Percentiles rank a stretch among this genome's conserved stretches.
These are phyloP conservation scores for Clistopyga incitator DNA, from an alignment of 2,888 invertebrate genomes.

Conservation along the genomic window DNA sequence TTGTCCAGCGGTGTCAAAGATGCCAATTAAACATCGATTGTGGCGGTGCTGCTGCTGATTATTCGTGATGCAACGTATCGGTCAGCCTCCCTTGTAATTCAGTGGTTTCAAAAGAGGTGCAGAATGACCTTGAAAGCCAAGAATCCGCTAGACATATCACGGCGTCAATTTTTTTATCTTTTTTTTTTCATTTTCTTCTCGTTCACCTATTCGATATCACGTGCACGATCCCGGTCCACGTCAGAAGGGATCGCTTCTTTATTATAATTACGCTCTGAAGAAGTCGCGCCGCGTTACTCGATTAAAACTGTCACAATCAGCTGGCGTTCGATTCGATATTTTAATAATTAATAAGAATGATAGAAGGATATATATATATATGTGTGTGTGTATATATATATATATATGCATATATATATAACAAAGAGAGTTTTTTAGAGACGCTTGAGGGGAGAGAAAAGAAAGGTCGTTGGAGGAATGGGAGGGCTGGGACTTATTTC, in stretches of 20 bases:
- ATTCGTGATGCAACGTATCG: slow-evolving; percentile 34
- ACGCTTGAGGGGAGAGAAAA: slow-evolving; percentile 46
- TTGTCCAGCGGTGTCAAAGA: slow-evolving; percentile 18
- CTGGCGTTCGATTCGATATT: slow-evolving; percentile 68
- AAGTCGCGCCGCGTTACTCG: slow-evolving; percentile 51
- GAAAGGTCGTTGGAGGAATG: slow-evolving; percentile 41
- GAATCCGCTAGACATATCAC: slow-evolving; percentile 59
- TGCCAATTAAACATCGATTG: slow-evolving; percentile 35
- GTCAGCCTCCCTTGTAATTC: slow-evolving; percentile 15
- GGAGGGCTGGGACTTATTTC: slow-evolving; percentile 43
- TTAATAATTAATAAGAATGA: slow-evolving; percentile 74
- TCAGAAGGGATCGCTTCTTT: slow-evolving; percentile 44
- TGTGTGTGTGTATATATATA: slow-evolving; percentile 53
- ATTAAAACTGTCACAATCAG: slow-evolving; percentile 76
- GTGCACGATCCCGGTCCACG: slow-evolving; percentile 41
- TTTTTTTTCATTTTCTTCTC: neutral
- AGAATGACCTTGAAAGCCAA: slow-evolving; percentile 49
- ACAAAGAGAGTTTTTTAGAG: slow-evolving; percentile 59
- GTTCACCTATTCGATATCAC: slow-evolving; percentile 53
- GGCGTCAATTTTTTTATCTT: slow-evolving; percentile 43
- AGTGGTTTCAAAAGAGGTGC: slow-evolving; percentile 10
- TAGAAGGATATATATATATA: slow-evolving; percentile 65
- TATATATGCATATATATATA: slow-evolving; percentile 67
- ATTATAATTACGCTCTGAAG: slow-evolving; percentile 28
- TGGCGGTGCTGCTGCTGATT: slow-evolving; percentile 14